Evolutionary conservation across 2,113 vertebrate species (phyloP), one percentile per base, ranked within the genome.

Genomic region (Oreocharis arfaki): DNA sequence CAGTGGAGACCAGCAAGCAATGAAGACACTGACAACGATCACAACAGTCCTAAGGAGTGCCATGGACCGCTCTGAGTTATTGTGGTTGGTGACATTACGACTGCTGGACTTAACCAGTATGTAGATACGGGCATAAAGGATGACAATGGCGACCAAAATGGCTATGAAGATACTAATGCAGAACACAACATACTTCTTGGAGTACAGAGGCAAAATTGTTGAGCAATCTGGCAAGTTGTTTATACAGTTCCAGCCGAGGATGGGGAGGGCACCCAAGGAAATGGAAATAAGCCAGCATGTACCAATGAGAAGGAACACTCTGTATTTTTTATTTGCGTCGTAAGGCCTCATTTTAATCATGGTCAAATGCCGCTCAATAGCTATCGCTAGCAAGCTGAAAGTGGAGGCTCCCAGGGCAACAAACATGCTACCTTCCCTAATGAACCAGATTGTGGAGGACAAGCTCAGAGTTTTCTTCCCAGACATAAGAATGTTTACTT

Each of bases 271-370:
- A 41, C 99, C 99, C 78, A 99, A 96, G 13, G 97, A 98, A 76
- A 99, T 67, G 0, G 99, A 99, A 22, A 99, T 98, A 50, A 99
- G 95, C 99, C 99, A 99, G 95, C 99, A 99, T 10, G 98, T 98
- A 52, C 99, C 99, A 60, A 99, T 99, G 32, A 99, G 98, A 21
- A 99, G 98, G 67, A 99, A 99, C 47, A 99, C 99, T 16, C 99
- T 98, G 97, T 99, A 98, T 74, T 99, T 99, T 97, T 99, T 99
- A 95, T 98, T 99, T 33, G 98, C 98, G 1, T 99, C 98, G 0
- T 99, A 99, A 10, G 99, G 99, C 95, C 99, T 98, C 99, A 99
- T 99, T 98, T 99, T 99, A 95, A 99, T 99, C 99, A 99, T 99
- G 22, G 99, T 99, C 96, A 99, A 97, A 97, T 99, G 99, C 59